Evolutionary conservation across 2,888 invertebrate species (phyloP).

Genomic region (Chouioia cunea): DNA sequence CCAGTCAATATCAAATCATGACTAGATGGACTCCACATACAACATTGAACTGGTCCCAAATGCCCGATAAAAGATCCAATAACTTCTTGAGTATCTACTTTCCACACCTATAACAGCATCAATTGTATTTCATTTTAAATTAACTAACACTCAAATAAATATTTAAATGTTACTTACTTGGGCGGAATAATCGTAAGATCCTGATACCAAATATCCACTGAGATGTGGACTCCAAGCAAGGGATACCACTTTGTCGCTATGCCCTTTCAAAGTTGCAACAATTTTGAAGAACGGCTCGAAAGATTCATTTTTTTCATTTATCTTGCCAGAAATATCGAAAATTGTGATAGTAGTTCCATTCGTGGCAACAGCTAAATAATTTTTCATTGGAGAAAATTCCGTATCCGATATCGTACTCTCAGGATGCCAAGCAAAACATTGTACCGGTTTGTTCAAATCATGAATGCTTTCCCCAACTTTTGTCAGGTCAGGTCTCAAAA

Average conservation of each 20-base stretch:
- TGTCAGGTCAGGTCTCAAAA: constrained; percentile 54
- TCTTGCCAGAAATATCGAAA: constrained; percentile 65
- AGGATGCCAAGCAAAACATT: constrained; percentile 81
- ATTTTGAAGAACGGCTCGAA: constrained; percentile 51
- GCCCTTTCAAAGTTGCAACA: constrained; percentile 69
- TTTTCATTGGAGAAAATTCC: constrained; percentile 71
- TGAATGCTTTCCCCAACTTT: constrained; percentile 64
- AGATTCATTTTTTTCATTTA: constrained; percentile 19
- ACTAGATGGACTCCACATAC: constrained; percentile 77
- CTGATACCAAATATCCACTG: constrained; percentile 76
- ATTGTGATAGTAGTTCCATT: constrained; percentile 71
- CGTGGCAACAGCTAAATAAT: constrained; percentile 77
- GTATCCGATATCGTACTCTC: constrained; percentile 73
- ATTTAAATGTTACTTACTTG: constrained; percentile 70
- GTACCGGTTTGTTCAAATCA: constrained; percentile 74
- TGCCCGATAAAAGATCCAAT: constrained; percentile 75
- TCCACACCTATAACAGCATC: constrained; percentile 73
- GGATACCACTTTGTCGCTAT: constrained; percentile 72
- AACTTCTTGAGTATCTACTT: constrained; percentile 71
- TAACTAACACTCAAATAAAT: not conserved
- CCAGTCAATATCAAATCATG: constrained; percentile 76
- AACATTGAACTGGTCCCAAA: constrained; percentile 71
- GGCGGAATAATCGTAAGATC: constrained; percentile 78
- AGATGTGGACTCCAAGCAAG: constrained; percentile 79
- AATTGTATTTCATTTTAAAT: constrained; percentile 4